Evolutionary conservation across 2,113 vertebrate species (phyloP).

Genomic region (Paramormyrops kingsleyae): DNA sequence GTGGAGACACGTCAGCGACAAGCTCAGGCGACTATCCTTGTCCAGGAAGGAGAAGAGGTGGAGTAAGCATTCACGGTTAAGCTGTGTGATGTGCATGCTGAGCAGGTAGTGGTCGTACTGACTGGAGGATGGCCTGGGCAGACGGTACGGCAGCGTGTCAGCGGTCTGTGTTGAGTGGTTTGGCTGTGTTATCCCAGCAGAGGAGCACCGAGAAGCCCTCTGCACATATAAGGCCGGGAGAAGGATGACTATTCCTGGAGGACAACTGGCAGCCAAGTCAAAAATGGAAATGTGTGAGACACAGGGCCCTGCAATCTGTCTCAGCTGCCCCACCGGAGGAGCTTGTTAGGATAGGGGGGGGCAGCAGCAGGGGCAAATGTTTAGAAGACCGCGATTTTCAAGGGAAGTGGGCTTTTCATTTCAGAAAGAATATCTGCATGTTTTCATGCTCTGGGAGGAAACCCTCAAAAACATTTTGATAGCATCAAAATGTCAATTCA

Average conservation of each 20-base stretch:
- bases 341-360: not conserved
- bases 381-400: not conserved
- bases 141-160: constrained; percentile 28
- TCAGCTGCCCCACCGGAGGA: not conserved
- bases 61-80: constrained; percentile 81
- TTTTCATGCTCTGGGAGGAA: not conserved
- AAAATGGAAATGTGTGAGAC: constrained; percentile 18
- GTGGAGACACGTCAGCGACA: constrained; percentile 70
- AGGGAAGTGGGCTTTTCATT: not conserved
- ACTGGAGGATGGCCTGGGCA: constrained; percentile 9
- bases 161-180: constrained; percentile 35
- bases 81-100: constrained; percentile 74
- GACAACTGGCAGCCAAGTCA: constrained; percentile 19
- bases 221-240: constrained; percentile 23
- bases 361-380: not conserved
- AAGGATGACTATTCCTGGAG: constrained; percentile 17
- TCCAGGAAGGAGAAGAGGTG: constrained; percentile 91
- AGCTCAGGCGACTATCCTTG: constrained; percentile 71
- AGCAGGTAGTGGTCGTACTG: constrained; percentile 2
- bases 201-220: not conserved
- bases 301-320: not conserved
- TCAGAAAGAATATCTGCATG: not conserved
- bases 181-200: not conserved
- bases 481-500: not conserved
- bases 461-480: not conserved